Base-by-base conservation (phyloP, 2,888 invertebrate genomes). In the Lasioglossum leucozonium region DNA sequence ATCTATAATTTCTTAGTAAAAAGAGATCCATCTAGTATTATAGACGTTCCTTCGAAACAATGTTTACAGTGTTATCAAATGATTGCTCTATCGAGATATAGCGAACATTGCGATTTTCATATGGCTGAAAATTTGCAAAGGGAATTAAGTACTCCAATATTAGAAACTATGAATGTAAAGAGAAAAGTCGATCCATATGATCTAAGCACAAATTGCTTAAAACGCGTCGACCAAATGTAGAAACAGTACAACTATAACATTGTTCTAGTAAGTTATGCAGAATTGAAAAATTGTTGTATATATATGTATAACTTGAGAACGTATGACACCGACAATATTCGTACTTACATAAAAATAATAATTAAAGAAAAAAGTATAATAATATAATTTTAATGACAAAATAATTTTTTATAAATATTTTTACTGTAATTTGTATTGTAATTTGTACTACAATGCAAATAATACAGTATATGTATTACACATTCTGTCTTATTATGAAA, bases 51-150 rank as follows among this genome's bases (percentile, higher is more conserved):
- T 73, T 95, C 95, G 55, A 95, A 96, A 91, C 95, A 93, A 69
- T 99, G 98, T 95, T 90, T 95, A 0, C 96, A 97, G 93, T 99
- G 98, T 95, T 95, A 96, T 42, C 96, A 96, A 93, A 95, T 94
- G 85, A 95, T 98, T 77, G 94, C 96, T 18, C 89, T 96, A 5
- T 96, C 96, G 85, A 97, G 97, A 84, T 95, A 97, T 90, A 94
- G 96, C 0, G 97, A 98, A 92, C 99, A 99, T 95, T 95, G 96
- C 91, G 99, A 99, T 95, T 98, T 97, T 94, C 99, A 99, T 94
- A 96, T 97, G 91, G 99, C 99, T 8, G 96, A 97, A 92, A 97
- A 97, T 92, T 94, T 99, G 77, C 98, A 97, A 90, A 95, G 96
- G 89, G 96, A 97, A 94, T 93, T 97, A 11, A 97, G 97, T 92